These are phyloP conservation scores for Merodon equestris DNA, from an alignment of 2,888 invertebrate species.

Conservation along the genomic window DNA sequence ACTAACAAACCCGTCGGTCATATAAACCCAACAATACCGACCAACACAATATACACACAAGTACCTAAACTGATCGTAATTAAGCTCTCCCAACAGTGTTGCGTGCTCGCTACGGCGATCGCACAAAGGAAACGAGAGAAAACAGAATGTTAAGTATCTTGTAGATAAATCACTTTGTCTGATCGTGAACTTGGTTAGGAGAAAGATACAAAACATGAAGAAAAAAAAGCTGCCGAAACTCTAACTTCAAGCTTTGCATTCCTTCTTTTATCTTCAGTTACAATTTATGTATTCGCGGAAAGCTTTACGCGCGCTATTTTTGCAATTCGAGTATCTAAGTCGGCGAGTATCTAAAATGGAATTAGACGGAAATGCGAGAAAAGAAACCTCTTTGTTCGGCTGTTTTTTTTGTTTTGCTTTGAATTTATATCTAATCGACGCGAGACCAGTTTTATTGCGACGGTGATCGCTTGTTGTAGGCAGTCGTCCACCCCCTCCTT, in stretches of 20 bases:
- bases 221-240: constrained; percentile 26
- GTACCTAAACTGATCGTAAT: too few relatives aligned
- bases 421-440: neutral
- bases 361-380: constrained; percentile 13
- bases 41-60: too few relatives aligned
- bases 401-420: constrained; percentile 33
- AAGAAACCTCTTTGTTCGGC: constrained; percentile 20
- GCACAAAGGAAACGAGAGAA: constrained; percentile 3
- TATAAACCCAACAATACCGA: constrained; percentile 2
- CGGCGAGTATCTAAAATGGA: constrained; percentile 28
- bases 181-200: constrained; percentile 53
- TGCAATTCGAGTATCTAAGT: constrained; percentile 22
- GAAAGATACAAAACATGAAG: neutral
- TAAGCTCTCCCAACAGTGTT: too few relatives aligned
- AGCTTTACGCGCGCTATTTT: constrained; percentile 57
- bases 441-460: constrained; percentile 62
- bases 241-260: constrained; percentile 45
- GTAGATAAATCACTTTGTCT: constrained; percentile 48
- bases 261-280: constrained; percentile 54
- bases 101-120: neutral
- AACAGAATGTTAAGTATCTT: constrained; percentile 25
- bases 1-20: neutral
- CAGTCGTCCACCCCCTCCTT: neutral
- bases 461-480: constrained; percentile 40
- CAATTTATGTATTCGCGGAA: constrained; percentile 32